Conservation (phyloP, 2,888 invertebrate species). For the Halictus ligatus region DNA sequence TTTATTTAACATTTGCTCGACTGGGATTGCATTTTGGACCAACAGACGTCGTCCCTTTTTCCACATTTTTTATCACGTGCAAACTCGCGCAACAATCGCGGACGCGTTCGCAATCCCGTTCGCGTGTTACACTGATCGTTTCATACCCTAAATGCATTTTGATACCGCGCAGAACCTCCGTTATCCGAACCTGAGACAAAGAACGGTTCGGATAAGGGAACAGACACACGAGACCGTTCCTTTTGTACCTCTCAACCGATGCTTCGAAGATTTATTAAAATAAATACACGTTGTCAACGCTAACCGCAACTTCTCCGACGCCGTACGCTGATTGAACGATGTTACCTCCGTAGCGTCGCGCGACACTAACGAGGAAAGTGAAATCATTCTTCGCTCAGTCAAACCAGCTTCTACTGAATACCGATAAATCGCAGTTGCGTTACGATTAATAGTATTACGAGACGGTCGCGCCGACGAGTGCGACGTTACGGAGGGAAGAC, state of each 20-base stretch:
- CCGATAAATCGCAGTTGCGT: background rate
- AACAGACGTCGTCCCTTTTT: slow-evolving; percentile 6
- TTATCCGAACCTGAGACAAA: background rate
- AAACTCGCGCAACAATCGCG: background rate
- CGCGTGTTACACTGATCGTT: background rate
- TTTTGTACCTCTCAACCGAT: slow-evolving; percentile 1
- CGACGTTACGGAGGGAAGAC: background rate
- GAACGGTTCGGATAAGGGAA: background rate
- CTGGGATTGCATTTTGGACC: background rate
- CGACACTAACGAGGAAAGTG: background rate
- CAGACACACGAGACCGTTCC: background rate
- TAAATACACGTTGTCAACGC: background rate
- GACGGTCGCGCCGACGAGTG: background rate
- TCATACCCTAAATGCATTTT: slow-evolving; percentile 2
- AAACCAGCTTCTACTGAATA: background rate
- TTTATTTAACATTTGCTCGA: background rate
- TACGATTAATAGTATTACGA: too few species aligned
- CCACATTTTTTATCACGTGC: slow-evolving; percentile 9
- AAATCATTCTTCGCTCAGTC: too few species aligned
- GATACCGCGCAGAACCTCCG: slow-evolving; percentile 3
- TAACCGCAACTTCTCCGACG: background rate
- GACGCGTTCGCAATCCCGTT: too few species aligned
- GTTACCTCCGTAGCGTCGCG: background rate
- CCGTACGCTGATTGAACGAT: background rate
- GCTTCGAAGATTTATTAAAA: background rate